Conservation (phyloP, 2,888 invertebrate species). For the Cyclophora albipunctata region DNA sequence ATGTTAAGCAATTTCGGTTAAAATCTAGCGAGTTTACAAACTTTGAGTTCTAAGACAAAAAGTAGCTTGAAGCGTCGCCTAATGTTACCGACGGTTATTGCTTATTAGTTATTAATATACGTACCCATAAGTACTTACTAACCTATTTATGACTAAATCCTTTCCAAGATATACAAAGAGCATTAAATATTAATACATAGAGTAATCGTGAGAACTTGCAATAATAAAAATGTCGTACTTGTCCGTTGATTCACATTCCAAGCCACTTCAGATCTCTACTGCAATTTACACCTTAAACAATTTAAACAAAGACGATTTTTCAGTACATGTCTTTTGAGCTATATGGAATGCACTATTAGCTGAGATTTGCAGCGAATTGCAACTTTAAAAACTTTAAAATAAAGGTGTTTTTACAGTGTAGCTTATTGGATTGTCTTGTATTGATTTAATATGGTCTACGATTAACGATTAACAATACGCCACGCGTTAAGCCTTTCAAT, state of each 20-base stretch:
- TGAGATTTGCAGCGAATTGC: neutral
- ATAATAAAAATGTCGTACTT: conserved; percentile 58
- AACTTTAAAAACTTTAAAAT: conserved; percentile 21
- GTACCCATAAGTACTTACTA: neutral
- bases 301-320: too few relatives aligned
- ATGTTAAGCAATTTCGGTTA: too few relatives aligned
- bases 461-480: conserved; percentile 67
- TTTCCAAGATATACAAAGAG: conserved; percentile 9
- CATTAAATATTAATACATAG: conserved; percentile 19
- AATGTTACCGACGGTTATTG: too few relatives aligned
- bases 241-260: conserved; percentile 25
- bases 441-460: conserved; percentile 47
- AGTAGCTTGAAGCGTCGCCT: too few relatives aligned
- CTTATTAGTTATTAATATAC: too few relatives aligned
- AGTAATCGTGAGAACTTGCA: conserved; percentile 54
- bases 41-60: too few relatives aligned
- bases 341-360: conserved; percentile 12
- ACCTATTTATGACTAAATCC: neutral
- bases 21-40: too few relatives aligned
- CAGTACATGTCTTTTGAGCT: conserved; percentile 9
- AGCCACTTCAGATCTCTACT: conserved; percentile 5
- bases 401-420: conserved; percentile 23
- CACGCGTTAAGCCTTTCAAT: conserved; percentile 54
- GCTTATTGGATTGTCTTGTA: conserved; percentile 26
- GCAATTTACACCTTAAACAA: too few relatives aligned